phyloP scores from a whole-genome alignment of 1,140 invertebrate genomes.

The Cydia strobilella region DNA sequence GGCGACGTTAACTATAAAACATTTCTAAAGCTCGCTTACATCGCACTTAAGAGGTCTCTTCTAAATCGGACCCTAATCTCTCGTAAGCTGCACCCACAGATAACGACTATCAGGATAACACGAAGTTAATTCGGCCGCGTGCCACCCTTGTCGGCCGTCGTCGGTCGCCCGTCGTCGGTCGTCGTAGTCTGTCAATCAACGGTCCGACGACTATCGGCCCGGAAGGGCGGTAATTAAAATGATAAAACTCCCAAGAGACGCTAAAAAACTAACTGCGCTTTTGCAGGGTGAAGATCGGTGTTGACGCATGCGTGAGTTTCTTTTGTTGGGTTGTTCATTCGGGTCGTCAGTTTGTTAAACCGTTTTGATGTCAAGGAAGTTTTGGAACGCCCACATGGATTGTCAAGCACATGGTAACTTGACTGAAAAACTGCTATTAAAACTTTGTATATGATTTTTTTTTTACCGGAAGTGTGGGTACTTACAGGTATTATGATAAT shows the following conservation, averaged over 20 bases:
- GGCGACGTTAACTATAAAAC: not conserved
- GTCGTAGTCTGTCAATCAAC: slow-evolving; percentile 49
- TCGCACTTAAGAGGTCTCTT: not conserved
- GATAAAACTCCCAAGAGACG: slow-evolving; percentile 15
- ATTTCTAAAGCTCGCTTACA: not conserved
- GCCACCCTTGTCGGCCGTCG: slow-evolving; percentile 42
- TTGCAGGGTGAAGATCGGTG: not conserved
- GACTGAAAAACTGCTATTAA: no score
- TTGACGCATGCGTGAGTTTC: not conserved
- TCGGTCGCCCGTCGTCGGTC: slow-evolving; percentile 31
- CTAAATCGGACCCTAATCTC: slow-evolving; percentile 5
- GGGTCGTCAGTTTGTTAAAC: not conserved
- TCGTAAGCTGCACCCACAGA: slow-evolving; percentile 58
- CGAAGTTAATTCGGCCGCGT: slow-evolving; percentile 74
- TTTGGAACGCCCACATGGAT: not conserved
- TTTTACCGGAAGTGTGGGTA: no score
- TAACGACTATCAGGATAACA: slow-evolving; percentile 71
- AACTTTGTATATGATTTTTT: no score
- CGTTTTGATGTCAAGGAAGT: not conserved
- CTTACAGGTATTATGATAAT: no score
- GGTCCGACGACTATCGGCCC: slow-evolving; percentile 33
- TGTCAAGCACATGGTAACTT: no score
- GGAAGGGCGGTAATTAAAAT: slow-evolving; percentile 38
- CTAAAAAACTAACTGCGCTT: slow-evolving; percentile 9
- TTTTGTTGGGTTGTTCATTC: not conserved